These are phyloP conservation scores for Molossus molossus DNA, from an alignment of 2,797 vertebrate species.

Conservation along the genomic window DNA sequence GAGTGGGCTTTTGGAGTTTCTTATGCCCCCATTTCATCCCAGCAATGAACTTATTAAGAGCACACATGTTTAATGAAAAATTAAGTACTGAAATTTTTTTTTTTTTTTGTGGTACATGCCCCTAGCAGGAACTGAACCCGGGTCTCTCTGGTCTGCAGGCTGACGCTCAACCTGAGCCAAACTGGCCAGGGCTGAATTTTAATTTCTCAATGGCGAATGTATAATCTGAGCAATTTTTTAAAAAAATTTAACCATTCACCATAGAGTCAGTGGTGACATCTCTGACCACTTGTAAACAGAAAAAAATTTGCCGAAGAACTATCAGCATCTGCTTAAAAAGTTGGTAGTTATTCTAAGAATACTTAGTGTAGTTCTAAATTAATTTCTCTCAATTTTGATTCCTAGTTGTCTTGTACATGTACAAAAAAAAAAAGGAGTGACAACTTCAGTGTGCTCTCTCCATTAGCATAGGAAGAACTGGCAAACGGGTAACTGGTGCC, in stretches of 20 bases:
- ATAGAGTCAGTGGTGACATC: constrained; percentile 8
- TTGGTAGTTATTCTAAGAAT: constrained; percentile 33
- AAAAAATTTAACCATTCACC: neutral
- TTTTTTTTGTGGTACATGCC: too few species aligned
- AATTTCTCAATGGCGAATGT: constrained; percentile 18
- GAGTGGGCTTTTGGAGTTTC: constrained; percentile 7
- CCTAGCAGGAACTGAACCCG: too few species aligned
- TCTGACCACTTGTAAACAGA: neutral
- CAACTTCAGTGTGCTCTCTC: constrained; percentile 10
- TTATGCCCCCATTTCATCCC: neutral
- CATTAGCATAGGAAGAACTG: constrained; percentile 20
- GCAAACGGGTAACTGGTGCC: neutral
- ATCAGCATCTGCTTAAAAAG: constrained; percentile 33
- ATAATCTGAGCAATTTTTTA: neutral
- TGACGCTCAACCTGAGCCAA: too few species aligned
- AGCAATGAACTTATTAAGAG: neutral
- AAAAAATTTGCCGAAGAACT: constrained; percentile 52
- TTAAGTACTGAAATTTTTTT: neutral
- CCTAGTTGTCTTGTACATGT: neutral
- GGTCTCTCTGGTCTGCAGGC: too few species aligned
- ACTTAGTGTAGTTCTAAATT: constrained; percentile 29
- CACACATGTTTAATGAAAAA: constrained; percentile 34
- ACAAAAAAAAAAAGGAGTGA: neutral
- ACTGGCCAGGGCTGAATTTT: neutral
- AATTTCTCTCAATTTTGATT: constrained; percentile 50